Evolutionary conservation across 2,888 invertebrate species (phyloP).

Genomic region (Mycalesis mineus): DNA sequence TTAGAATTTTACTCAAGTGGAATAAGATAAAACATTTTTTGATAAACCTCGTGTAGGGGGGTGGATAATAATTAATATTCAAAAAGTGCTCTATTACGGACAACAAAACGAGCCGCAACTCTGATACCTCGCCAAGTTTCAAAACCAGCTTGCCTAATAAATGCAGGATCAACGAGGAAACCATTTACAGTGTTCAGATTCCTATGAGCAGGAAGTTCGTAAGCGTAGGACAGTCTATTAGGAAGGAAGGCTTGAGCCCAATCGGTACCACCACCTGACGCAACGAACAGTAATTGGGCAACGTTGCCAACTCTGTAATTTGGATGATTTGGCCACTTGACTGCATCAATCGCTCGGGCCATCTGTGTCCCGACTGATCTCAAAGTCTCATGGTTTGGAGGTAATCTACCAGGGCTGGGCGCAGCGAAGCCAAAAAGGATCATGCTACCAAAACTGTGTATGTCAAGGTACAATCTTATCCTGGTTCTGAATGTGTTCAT

Average conservation of each 20-base stretch:
- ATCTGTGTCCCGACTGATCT: constrained; percentile 56
- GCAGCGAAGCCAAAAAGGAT: constrained; percentile 66
- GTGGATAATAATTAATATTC: background rate
- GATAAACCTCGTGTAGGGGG: too few relatives aligned
- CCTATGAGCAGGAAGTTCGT: constrained; percentile 74
- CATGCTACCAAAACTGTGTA: constrained; percentile 86
- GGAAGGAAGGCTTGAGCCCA: constrained; percentile 45
- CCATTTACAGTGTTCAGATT: constrained; percentile 12
- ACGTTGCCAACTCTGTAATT: constrained; percentile 72
- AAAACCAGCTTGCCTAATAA: constrained; percentile 76
- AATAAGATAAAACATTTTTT: too few relatives aligned
- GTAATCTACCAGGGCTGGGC: constrained; percentile 58
- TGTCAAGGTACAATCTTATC: constrained; percentile 81
- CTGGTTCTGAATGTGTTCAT: constrained; percentile 63
- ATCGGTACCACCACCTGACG: constrained; percentile 81
- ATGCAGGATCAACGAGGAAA: constrained; percentile 43
- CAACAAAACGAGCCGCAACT: constrained; percentile 63
- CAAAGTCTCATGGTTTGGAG: constrained; percentile 64
- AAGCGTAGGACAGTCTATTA: constrained; percentile 40
- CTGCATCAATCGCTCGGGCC: constrained; percentile 63
- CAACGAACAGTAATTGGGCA: constrained; percentile 72
- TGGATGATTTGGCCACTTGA: constrained; percentile 58
- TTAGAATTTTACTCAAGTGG: too few relatives aligned
- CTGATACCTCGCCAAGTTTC: constrained; percentile 81
- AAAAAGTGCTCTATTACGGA: constrained; percentile 18